A percentile compares a stretch with the other conserved stretches of the same genome.
These are phyloP conservation scores for Urocyon cinereoargenteus DNA, from an alignment of 2,797 vertebrate species.

Conservation along the genomic window DNA sequence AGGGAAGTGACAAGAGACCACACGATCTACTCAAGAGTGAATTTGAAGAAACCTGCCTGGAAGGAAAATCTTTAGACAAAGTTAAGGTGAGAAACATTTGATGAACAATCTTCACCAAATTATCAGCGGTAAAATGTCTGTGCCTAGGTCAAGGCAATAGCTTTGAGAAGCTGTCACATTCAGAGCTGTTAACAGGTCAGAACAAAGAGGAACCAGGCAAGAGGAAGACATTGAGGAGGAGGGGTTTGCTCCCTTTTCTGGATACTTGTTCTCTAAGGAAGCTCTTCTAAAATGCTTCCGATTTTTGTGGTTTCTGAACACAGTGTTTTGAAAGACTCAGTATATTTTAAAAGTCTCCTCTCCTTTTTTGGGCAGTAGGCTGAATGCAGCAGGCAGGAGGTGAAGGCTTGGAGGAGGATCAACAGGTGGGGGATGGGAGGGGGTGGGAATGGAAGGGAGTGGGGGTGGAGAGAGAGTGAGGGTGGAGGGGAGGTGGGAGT, in stretches of 20 bases:
- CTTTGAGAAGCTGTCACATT: background rate
- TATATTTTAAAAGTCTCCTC: background rate
- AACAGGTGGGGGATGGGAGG: background rate
- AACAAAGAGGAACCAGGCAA: too few relatives aligned
- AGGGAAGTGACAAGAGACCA: background rate
- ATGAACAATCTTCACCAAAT: background rate
- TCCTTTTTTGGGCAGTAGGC: background rate
- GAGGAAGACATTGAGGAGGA: background rate
- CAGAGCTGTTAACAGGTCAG: background rate
- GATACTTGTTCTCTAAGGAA: background rate
- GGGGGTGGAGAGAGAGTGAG: too few relatives aligned
- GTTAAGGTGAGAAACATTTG: background rate
- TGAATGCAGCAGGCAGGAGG: background rate
- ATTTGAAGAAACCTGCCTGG: background rate
- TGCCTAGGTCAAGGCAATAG: background rate
- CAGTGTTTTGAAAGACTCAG: background rate
- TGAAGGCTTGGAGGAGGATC: background rate
- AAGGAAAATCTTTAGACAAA: conserved; percentile 8
- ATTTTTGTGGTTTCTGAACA: background rate
- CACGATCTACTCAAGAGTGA: background rate
- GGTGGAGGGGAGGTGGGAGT: background rate
- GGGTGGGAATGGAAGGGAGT: too few relatives aligned
- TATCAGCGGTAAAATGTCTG: background rate
- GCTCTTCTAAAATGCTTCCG: background rate
- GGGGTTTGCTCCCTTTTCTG: background rate